Evolutionary conservation across 2,888 invertebrate species (phyloP).

Genomic region (Sipha maydis): DNA sequence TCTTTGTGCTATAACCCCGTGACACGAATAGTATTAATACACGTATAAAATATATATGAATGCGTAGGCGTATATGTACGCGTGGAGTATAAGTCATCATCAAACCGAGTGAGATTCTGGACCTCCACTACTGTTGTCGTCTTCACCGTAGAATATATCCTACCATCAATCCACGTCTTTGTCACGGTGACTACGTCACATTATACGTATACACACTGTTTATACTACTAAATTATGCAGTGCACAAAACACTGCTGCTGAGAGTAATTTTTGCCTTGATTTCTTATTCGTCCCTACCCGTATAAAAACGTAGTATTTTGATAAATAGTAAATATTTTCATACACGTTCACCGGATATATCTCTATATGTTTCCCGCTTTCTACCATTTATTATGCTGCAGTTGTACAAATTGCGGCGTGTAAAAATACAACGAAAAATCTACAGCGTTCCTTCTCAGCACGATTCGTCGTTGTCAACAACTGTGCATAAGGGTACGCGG

Average conservation of each 20-base stretch:
- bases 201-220: not conserved
- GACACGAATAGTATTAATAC: not conserved
- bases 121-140: not conserved
- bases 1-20: not conserved
- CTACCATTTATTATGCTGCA: not conserved
- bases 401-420: too few relatives aligned
- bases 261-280: slow-evolving; percentile 29
- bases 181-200: not conserved
- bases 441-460: not conserved
- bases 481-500: not conserved
- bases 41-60: not conserved
- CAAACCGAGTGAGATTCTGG: slow-evolving; percentile 40
- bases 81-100: slow-evolving; percentile 13
- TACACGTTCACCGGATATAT: not conserved
- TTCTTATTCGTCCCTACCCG: not conserved
- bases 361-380: not conserved
- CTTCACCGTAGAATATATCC: not conserved
- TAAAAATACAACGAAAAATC: not conserved
- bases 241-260: not conserved
- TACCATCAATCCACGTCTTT: slow-evolving; percentile 52
- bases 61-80: not conserved
- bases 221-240: slow-evolving; percentile 42
- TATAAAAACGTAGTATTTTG: not conserved
- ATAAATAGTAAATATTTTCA: slow-evolving; percentile 22
- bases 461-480: slow-evolving; percentile 4